Percentiles rank a stretch among this genome's conserved stretches.
Conservation (phyloP, 1,140 invertebrate species). For the Macrobrachium rosenbergii region DNA sequence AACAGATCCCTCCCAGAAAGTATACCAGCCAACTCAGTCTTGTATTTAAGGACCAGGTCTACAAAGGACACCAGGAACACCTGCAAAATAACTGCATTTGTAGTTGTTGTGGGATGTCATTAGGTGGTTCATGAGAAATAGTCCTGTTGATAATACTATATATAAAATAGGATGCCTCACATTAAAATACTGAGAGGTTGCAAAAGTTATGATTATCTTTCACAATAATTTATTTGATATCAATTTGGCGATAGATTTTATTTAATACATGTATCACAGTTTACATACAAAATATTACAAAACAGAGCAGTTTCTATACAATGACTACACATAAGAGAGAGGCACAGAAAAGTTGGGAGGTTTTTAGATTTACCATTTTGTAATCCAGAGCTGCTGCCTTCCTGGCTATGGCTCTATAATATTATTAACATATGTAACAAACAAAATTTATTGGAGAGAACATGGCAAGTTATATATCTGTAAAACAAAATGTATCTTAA, state of each 20-base stretch:
- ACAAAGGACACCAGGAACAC: no score
- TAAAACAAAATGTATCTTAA: neutral
- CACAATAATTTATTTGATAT: slow-evolving; percentile 67
- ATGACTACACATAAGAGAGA: slow-evolving; percentile 65
- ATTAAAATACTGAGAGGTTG: no score
- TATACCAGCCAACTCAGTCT: no score
- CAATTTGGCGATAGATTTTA: slow-evolving; percentile 67
- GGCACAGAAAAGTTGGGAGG: slow-evolving; percentile 59
- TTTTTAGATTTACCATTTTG: slow-evolving; percentile 47
- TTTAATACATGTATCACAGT: slow-evolving; percentile 67
- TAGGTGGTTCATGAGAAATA: no score
- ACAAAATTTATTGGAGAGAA: slow-evolving; percentile 38
- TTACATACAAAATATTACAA: slow-evolving; percentile 67
- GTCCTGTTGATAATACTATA: neutral
- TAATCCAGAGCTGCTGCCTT: neutral
- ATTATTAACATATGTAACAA: slow-evolving; percentile 14
- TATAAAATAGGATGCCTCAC: neutral
- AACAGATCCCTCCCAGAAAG: no score
- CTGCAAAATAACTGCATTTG: no score
- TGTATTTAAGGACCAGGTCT: no score
- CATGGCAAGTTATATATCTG: slow-evolving; percentile 10
- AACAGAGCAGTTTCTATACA: slow-evolving; percentile 64
- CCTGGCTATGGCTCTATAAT: neutral
- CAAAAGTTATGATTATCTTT: slow-evolving; percentile 5
- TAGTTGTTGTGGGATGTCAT: no score